phyloP scores from a whole-genome alignment of 1,140 invertebrate genomes.

The Ips nitidus region DNA sequence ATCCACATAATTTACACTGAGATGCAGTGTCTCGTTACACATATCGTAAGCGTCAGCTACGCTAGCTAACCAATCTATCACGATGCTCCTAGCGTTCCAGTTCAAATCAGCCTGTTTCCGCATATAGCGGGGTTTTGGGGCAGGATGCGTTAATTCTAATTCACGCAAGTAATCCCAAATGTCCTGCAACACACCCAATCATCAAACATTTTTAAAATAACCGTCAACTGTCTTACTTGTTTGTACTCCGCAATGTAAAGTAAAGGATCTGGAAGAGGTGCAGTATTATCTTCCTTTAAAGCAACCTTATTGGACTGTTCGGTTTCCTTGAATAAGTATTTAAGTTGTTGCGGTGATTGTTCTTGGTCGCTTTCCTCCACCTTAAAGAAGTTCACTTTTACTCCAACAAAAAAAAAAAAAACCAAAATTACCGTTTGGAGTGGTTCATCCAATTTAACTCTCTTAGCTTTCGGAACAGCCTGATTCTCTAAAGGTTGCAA shows the following conservation, averaged over 20 bases:
- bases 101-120: constrained; percentile 62
- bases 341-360: too few species aligned
- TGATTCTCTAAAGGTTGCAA: too few species aligned
- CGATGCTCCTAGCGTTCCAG: constrained; percentile 59
- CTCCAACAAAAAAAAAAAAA: too few species aligned
- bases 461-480: too few species aligned
- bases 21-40: constrained; percentile 60
- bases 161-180: constrained; percentile 40
- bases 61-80: constrained; percentile 67
- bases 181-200: constrained; percentile 31
- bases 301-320: too few species aligned
- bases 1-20: constrained; percentile 68
- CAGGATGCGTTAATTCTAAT: constrained; percentile 29
- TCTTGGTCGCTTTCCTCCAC: too few species aligned
- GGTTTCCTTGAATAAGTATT: too few species aligned
- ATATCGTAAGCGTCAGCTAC: constrained; percentile 64
- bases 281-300: too few species aligned
- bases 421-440: too few species aligned
- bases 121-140: constrained; percentile 64
- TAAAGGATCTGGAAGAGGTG: not conserved
- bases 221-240: not conserved
- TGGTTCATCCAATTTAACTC: too few species aligned
- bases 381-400: too few species aligned
- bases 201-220: too few species aligned
- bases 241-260: not conserved